Percentiles rank a stretch among this genome's conserved stretches.
Conservation (phyloP, 2,888 invertebrate genomes). For the Lasioglossum marginatum region DNA sequence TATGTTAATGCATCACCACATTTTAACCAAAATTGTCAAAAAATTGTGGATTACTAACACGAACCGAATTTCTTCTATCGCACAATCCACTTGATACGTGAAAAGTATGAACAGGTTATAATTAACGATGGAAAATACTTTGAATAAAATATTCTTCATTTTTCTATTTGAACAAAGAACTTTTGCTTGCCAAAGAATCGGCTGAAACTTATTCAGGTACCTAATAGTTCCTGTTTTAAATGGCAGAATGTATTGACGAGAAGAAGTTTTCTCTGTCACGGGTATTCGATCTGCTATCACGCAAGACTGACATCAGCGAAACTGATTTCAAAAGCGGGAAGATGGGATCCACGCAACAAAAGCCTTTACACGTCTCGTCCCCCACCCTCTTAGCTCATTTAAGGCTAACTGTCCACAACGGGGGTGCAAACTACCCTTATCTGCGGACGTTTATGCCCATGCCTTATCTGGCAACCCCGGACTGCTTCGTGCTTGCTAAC, state of each 20-base stretch:
- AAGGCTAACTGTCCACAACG: slow-evolving; percentile 84
- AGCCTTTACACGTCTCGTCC: slow-evolving; percentile 69
- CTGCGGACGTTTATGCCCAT: slow-evolving; percentile 83
- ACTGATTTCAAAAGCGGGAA: slow-evolving; percentile 71
- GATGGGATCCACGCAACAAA: slow-evolving; percentile 65
- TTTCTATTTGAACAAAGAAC: background rate
- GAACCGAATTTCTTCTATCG: no score
- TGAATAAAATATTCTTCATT: no score
- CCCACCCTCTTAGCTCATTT: slow-evolving; percentile 77
- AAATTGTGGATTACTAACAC: no score
- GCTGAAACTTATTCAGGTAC: background rate
- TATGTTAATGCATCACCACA: no score
- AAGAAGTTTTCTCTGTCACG: background rate
- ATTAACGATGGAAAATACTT: no score
- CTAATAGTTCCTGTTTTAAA: background rate
- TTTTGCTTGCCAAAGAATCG: background rate
- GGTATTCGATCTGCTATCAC: slow-evolving; percentile 48
- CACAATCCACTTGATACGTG: no score
- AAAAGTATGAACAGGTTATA: no score
- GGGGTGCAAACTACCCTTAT: slow-evolving; percentile 84
- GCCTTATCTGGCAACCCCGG: slow-evolving; percentile 80
- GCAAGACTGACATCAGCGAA: slow-evolving; percentile 53
- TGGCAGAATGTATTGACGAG: background rate
- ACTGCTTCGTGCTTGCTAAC: slow-evolving; percentile 76
- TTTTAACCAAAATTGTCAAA: no score